phyloP scores from a whole-genome alignment of 2,797 vertebrate species.

The Falco naumanni region DNA sequence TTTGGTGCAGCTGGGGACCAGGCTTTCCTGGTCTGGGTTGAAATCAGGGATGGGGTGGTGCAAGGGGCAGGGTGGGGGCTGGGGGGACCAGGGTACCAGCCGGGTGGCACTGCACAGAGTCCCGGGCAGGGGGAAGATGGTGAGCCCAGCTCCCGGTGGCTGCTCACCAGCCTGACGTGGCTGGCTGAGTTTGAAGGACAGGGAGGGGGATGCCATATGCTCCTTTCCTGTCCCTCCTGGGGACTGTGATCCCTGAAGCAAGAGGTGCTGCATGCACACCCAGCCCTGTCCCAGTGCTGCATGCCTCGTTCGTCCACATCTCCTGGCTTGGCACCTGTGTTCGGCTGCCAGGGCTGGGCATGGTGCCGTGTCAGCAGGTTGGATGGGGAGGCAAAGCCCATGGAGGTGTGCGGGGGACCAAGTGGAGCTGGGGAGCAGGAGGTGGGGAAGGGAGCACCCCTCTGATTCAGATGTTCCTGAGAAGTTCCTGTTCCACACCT shows the following conservation, averaged over 20 bases:
- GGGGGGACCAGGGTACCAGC: rapidly evolving
- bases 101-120: not conserved
- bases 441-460: not conserved
- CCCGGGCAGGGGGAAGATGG: not conserved
- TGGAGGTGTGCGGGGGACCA: not conserved
- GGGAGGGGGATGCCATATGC: rapidly evolving
- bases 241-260: not conserved
- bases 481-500: not conserved
- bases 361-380: rapidly evolving
- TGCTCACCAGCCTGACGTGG: not conserved
- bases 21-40: not conserved
- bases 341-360: rapidly evolving
- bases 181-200: not conserved
- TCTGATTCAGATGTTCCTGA: not conserved
- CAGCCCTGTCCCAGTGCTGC: no score
- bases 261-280: not conserved
- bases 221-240: not conserved
- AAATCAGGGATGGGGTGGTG: not conserved
- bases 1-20: not conserved
- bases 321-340: rapidly evolving
- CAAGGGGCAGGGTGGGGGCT: not conserved
- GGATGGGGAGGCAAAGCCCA: not conserved
- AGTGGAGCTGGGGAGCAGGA: not conserved
- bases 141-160: not conserved
- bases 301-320: rapidly evolving